A percentile compares a stretch with the other conserved stretches of the same genome.
These are phyloP conservation scores for Neuroscelio doddi DNA, from an alignment of 2,888 invertebrate genomes.

Conservation along the genomic window DNA sequence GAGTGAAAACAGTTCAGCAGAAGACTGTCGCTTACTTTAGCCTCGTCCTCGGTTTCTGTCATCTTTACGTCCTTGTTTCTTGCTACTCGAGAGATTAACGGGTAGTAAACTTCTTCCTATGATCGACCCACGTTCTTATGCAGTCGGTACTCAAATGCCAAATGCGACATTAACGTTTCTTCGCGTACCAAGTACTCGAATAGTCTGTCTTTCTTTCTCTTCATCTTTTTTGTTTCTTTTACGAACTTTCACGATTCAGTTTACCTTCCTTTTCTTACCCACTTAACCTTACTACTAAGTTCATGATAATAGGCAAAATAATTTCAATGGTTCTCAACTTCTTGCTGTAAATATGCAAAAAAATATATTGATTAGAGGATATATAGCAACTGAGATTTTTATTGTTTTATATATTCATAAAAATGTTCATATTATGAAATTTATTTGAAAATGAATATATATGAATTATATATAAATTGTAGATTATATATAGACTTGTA, in stretches of 20 bases:
- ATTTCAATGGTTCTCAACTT: no score
- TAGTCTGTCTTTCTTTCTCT: slow-evolving; percentile 42
- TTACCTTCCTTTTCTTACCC: slow-evolving; percentile 35
- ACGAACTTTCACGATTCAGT: slow-evolving; percentile 22
- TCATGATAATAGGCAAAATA: not conserved
- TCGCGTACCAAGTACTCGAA: slow-evolving; percentile 52
- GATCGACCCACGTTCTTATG: slow-evolving; percentile 51
- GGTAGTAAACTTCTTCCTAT: slow-evolving; percentile 25
- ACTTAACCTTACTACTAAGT: slow-evolving; percentile 22
- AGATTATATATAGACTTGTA: no score
- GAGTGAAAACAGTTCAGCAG: slow-evolving; percentile 10
- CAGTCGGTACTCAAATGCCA: slow-evolving; percentile 60
- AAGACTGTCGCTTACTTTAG: slow-evolving; percentile 61
- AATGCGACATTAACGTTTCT: slow-evolving; percentile 62
- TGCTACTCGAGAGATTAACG: slow-evolving; percentile 20
- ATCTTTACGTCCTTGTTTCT: slow-evolving; percentile 44
- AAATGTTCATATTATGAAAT: no score
- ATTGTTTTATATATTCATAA: no score
- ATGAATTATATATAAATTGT: no score
- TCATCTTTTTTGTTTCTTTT: slow-evolving; percentile 31
- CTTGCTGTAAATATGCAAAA: no score
- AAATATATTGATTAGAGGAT: no score
- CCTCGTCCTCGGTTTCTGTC: slow-evolving; percentile 64
- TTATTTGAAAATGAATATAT: no score
- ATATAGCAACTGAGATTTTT: no score